Evolutionary conservation across 2,797 vertebrate species (phyloP).

Genomic region (Morus bassanus): DNA sequence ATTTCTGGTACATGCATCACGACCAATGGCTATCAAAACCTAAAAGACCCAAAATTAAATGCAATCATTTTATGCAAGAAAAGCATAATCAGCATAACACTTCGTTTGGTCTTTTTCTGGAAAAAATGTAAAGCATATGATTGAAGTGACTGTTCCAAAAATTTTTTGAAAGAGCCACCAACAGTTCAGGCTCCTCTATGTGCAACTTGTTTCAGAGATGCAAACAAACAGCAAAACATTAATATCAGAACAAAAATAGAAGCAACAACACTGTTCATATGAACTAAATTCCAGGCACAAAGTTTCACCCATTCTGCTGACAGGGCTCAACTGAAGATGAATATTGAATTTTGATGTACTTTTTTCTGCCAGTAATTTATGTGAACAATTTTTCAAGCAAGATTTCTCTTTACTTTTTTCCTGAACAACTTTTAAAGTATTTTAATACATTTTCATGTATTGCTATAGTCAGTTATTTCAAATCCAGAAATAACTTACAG

Average conservation of each 20-base stretch:
- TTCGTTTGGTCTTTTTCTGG: neutral
- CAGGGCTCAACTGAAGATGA: neutral
- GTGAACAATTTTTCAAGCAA: neutral
- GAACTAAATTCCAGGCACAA: neutral
- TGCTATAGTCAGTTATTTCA: neutral
- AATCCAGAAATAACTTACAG: conserved; percentile 76
- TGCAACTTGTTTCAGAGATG: neutral
- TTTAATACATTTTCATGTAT: neutral
- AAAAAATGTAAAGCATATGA: neutral
- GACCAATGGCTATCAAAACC: conserved; percentile 93
- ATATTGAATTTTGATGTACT: neutral
- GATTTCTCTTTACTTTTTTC: neutral
- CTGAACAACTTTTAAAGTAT: neutral
- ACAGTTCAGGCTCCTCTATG: neutral
- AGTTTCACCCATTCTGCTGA: neutral
- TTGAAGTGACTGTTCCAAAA: neutral
- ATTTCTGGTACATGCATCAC: conserved; percentile 90
- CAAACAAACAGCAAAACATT: neutral
- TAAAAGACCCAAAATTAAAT: conserved; percentile 46
- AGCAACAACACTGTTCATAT: neutral
- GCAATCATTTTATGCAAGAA: neutral
- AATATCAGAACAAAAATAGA: neutral
- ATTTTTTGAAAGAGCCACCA: neutral
- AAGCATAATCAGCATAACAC: neutral
- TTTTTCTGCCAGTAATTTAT: neutral